Percentiles rank a stretch among this genome's conserved stretches.
phyloP scores from a whole-genome alignment of 1,140 invertebrate species.

The Anastrepha ludens region DNA sequence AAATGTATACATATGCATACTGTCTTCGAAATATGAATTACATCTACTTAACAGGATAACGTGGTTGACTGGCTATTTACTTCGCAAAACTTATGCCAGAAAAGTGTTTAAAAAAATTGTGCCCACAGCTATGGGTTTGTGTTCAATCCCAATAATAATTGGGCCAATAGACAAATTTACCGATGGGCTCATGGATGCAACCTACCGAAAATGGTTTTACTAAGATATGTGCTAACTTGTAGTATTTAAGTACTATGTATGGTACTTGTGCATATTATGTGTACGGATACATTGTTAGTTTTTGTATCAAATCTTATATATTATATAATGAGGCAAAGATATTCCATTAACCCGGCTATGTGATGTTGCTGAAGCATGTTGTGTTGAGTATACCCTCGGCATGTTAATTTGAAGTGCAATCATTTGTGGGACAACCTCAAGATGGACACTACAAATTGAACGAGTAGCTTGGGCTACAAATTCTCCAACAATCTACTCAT shows the following conservation, averaged over 20 bases:
- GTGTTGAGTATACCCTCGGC: too few relatives aligned
- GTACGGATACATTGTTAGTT: background rate
- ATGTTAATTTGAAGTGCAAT: too few relatives aligned
- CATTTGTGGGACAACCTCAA: too few relatives aligned
- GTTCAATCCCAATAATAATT: constrained; percentile 93
- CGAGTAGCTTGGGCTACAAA: too few relatives aligned
- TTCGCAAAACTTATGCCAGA: constrained; percentile 50
- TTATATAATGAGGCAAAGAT: too few relatives aligned
- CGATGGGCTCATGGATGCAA: constrained; percentile 86
- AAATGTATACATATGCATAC: too few relatives aligned
- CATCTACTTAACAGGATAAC: constrained; percentile 54
- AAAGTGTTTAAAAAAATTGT: constrained; percentile 67
- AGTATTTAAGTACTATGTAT: background rate
- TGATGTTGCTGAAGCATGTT: too few relatives aligned
- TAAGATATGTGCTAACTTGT: background rate
- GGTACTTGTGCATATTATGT: background rate
- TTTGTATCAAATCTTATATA: too few relatives aligned
- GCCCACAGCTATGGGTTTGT: constrained; percentile 87
- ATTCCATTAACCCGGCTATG: too few relatives aligned
- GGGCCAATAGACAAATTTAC: constrained; percentile 91
- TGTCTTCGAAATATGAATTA: too few relatives aligned
- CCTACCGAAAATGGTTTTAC: constrained; percentile 74
- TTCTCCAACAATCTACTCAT: too few relatives aligned
- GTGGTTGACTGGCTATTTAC: constrained; percentile 38
- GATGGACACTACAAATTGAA: too few relatives aligned